Percentiles rank a stretch among this genome's conserved stretches.
Conservation (phyloP, 2,888 invertebrate genomes). For the Phyllotreta cruciferae region DNA sequence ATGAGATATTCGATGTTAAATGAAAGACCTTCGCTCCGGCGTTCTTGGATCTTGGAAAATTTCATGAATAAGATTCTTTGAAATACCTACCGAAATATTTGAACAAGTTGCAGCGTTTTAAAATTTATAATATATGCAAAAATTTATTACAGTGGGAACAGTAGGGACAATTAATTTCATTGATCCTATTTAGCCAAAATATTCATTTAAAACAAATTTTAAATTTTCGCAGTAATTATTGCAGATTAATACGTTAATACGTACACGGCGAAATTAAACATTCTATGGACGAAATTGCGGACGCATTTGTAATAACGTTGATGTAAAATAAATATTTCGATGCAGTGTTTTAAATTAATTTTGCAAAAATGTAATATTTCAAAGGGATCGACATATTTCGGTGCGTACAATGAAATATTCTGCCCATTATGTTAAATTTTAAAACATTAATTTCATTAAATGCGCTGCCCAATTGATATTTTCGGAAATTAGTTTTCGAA, state of each 20-base stretch:
- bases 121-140: too few species aligned
- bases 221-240: neutral
- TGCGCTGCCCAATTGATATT: neutral
- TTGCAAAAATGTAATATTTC: slow-evolving; percentile 26
- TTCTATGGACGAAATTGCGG: slow-evolving; percentile 23
- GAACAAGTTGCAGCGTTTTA: too few species aligned
- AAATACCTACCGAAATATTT: too few species aligned
- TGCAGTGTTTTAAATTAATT: slow-evolving; percentile 23
- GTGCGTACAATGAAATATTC: slow-evolving; percentile 24
- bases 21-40: slow-evolving; percentile 16
- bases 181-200: too few species aligned
- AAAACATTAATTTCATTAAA: slow-evolving; percentile 18
- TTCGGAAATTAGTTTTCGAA: slow-evolving; percentile 1
- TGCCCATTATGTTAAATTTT: slow-evolving; percentile 17
- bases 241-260: slow-evolving; percentile 19
- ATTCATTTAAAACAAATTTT: neutral
- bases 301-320: slow-evolving; percentile 12
- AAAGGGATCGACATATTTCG: slow-evolving; percentile 19
- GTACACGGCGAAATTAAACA: slow-evolving; percentile 22
- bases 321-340: slow-evolving; percentile 23
- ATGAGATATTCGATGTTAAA: slow-evolving; percentile 23
- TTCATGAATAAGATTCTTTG: too few species aligned
- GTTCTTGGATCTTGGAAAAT: slow-evolving; percentile 16
- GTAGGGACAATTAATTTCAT: too few species aligned
- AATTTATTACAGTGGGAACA: too few species aligned